Evolutionary conservation across 2,888 invertebrate genomes (phyloP).

Genomic region (Bombylius major): DNA sequence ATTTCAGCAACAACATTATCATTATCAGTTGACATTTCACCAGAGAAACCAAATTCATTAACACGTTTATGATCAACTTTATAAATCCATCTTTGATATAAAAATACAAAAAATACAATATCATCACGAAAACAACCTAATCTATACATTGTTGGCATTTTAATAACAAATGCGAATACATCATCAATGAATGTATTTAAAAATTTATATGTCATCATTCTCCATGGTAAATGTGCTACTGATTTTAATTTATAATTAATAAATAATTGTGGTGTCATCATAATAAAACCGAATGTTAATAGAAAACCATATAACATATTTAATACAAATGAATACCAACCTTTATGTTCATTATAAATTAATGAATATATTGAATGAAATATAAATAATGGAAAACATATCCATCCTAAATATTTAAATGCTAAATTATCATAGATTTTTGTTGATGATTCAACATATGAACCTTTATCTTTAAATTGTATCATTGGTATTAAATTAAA

Average conservation of each 20-base stretch:
- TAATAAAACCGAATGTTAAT: constrained; percentile 96
- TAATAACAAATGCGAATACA: constrained; percentile 99
- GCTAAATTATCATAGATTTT: constrained; percentile 89
- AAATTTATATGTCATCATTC: constrained; percentile 99
- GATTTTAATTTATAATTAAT: constrained; percentile 99
- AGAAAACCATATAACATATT: constrained; percentile 96
- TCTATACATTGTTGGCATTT: constrained; percentile 98
- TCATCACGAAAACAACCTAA: constrained; percentile 97
- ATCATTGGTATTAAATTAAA: constrained; percentile 71
- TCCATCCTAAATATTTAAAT: constrained; percentile 93
- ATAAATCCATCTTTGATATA: constrained; percentile 98
- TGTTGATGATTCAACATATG: constrained; percentile 90
- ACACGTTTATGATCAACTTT: constrained; percentile 88
- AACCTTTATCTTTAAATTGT: constrained; percentile 83
- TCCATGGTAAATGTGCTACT: constrained; percentile 98
- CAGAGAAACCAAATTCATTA: constrained; percentile 97
- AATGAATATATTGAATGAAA: constrained; percentile 94
- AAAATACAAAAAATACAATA: constrained; percentile 96
- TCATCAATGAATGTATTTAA: constrained; percentile 99
- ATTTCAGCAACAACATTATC: background rate
- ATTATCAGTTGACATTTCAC: constrained; percentile 65
- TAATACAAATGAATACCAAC: constrained; percentile 97
- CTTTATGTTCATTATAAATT: constrained; percentile 91
- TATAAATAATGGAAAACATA: constrained; percentile 81
- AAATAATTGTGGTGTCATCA: constrained; percentile 99